Base-by-base conservation (phyloP, 1,140 invertebrate species). In the Trichonephila clavipes region DNA sequence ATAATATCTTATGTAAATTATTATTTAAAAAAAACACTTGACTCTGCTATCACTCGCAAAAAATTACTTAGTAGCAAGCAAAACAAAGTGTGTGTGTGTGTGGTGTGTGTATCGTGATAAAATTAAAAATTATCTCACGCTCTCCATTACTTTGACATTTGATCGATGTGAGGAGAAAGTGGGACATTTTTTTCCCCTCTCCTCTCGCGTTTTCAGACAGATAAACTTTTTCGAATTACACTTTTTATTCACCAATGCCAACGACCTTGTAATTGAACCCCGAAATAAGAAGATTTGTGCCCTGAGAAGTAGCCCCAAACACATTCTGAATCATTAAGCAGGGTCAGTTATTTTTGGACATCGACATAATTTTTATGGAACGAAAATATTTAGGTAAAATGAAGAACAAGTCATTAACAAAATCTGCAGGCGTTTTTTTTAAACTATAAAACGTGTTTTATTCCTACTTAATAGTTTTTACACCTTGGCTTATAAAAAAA, bases 251-350 rank as follows among this genome's bases (percentile, higher is more conserved):
- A 85, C 58, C 51, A 44, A 58, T 28, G 58, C 19, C 44, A 85
- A 85, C 82, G 58, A 85, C 44, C 44, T 58, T 85, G 82, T 2
- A 85, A 85, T 44, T 85, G 21, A 19, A 85, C n/a, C 21, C 58
- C 44, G 16, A 85, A 85, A 85, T 85, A 19, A 40, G 72, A 77
- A 34, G 28, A 40, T 77, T 72, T 77, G 51, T 77, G 72, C 72
- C 72, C 28, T 3, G 12, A 40, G 72, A 40, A 16, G 28, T 77
- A 18, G 14, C 16, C 72, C 18, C 66, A 69, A 40, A 14, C n/a
- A 69, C 66, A 69, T 69, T 34, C 28, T 14, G 72, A 40, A 77
- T 77, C 72, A 77, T 77, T 77, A 77, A 77, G 24, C 16, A 77
- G 16, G 3, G 72, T 77, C 24, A 77, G 72, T 77, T 77, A 77